Conservation (phyloP, 2,797 vertebrate genomes). For the Enoplosus armatus region DNA sequence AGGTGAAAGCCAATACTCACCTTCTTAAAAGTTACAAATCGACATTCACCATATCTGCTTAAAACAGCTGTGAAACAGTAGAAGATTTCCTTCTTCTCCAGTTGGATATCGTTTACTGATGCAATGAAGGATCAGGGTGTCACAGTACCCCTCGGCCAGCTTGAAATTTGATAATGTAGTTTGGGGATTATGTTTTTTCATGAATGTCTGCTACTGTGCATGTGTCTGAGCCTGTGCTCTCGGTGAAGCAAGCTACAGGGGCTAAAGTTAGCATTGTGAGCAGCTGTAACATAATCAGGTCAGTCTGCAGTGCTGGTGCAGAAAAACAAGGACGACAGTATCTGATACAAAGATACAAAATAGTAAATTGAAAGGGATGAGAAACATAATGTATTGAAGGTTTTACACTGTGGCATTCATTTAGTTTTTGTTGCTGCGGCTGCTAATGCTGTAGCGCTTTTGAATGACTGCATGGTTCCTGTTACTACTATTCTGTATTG, state of each 20-base stretch:
- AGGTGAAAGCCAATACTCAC: background rate
- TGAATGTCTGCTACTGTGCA: conserved; percentile 31
- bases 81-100: conserved; percentile 19
- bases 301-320: conserved; percentile 62
- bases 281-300: conserved; percentile 52
- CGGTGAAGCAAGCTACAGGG: conserved; percentile 45
- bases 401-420: background rate
- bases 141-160: conserved; percentile 14
- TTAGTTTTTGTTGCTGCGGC: background rate
- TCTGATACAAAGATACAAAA: conserved; percentile 10
- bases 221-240: conserved; percentile 36
- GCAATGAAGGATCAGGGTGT: conserved; percentile 33
- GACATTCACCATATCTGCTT: background rate
- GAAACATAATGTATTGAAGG: background rate
- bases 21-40: background rate
- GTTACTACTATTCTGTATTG: background rate
- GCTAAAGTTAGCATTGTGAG: conserved; percentile 53
- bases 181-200: conserved; percentile 44
- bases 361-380: conserved; percentile 3
- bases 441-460: background rate
- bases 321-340: conserved; percentile 38
- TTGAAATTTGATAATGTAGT: conserved; percentile 50
- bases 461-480: background rate
- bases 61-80: conserved; percentile 8
- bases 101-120: conserved; percentile 44